Evolutionary conservation across 2,797 vertebrate species (phyloP), one percentile per base, ranked within the genome.

Genomic region (Petrocephalus sullivani): DNA sequence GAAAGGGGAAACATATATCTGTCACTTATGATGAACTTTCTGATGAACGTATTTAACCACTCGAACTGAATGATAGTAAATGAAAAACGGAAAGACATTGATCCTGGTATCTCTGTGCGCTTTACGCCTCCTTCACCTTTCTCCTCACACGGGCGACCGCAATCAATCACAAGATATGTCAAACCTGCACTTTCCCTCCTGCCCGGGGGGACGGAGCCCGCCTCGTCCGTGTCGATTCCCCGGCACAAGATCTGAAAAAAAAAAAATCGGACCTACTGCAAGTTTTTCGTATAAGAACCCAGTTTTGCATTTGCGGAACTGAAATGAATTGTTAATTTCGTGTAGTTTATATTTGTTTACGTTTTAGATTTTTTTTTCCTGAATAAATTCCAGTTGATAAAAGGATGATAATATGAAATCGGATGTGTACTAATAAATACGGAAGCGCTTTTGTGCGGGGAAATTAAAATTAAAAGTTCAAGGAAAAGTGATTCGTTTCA

Each of bases 101-200:
- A 75, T 71, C 54, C 23, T 58, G 53, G 54, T 51, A 54, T 85
- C 88, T 85, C 16, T 56, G 87, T 53, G 60, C 60, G 83, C 82
- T n/a, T 88, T 84, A 49, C 28, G 86, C 57, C 33, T 82, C 78
- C 23, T 37, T 75, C 64, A 83, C 51, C 60, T 61, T 71, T 37
- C 60, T 61, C 78, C 81, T 60, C 87, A 83, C 87, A 71, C 60
- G 37, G 88, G 60, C 88, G 46, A 85, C 85, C 51, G 88, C 83
- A 85, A 88, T 88, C 82, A 88, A 88, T 88, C 88, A 85, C 87
- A 75, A 71, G 64, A 88, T 85, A 37, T 53, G 85, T 89, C 85
- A 82, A 86, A 89, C 67, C 82, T 87, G 85, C 85, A 87, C 67
- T 87, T 89, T 87, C 41, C 78, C 37, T 5, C 8, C 41, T 54